These are phyloP conservation scores for Halcyon badia DNA, from an alignment of 2,797 vertebrate species.

Conservation along the genomic window DNA sequence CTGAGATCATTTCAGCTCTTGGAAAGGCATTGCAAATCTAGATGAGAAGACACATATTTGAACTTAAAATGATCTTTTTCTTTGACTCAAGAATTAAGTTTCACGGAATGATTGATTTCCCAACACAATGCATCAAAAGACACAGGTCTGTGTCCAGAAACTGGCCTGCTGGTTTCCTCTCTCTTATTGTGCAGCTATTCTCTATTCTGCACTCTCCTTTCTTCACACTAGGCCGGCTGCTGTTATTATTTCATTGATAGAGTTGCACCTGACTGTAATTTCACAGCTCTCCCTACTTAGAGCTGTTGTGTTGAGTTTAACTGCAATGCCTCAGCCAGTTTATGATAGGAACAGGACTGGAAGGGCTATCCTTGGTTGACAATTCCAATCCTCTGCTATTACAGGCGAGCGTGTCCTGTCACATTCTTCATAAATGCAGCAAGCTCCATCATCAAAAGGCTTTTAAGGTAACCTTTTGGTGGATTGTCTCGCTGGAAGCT, in stretches of 20 bases:
- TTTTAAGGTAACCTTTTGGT: background rate
- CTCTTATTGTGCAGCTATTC: background rate
- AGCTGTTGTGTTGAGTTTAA: background rate
- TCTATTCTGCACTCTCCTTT: background rate
- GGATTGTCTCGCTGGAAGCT: background rate
- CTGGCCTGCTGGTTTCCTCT: background rate
- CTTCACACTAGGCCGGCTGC: background rate
- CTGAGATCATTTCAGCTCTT: slow-evolving; percentile 11
- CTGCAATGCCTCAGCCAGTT: background rate
- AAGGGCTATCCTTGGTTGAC: background rate
- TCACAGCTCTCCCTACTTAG: background rate
- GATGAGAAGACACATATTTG: slow-evolving; percentile 13
- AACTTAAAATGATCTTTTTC: slow-evolving; percentile 9
- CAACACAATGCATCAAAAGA: slow-evolving; percentile 25
- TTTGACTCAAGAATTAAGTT: slow-evolving; percentile 6
- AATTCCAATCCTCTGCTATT: slow-evolving; percentile 1
- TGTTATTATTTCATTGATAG: slow-evolving; percentile 7
- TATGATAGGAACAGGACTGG: background rate
- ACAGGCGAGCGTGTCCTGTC: background rate
- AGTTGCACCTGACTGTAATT: background rate
- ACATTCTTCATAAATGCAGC: background rate
- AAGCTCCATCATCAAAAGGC: background rate
- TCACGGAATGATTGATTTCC: slow-evolving; percentile 37
- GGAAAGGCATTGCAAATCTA: slow-evolving; percentile 9
- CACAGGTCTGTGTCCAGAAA: slow-evolving; percentile 43